These are phyloP conservation scores for Hemibagrus guttatus DNA, from an alignment of 2,797 vertebrate species.

Conservation along the genomic window DNA sequence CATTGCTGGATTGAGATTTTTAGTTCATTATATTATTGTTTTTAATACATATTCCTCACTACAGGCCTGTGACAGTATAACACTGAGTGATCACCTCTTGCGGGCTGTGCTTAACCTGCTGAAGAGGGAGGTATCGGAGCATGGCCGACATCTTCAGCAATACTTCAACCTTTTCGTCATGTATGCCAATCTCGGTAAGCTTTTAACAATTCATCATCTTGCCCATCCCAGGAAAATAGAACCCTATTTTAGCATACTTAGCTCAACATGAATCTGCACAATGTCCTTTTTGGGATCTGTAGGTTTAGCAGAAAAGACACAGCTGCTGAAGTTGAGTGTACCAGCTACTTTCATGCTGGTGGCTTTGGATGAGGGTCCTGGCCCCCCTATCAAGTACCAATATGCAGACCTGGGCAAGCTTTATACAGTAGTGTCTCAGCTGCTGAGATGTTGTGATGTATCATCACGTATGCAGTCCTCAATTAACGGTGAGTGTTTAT, in stretches of 20 bases:
- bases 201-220: not conserved
- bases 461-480: constrained; percentile 96
- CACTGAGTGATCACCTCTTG: constrained; percentile 94
- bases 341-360: constrained; percentile 98
- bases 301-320: constrained; percentile 97
- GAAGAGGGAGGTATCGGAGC: constrained; percentile 95
- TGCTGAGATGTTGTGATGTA: constrained; percentile 96
- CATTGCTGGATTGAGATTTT: not conserved
- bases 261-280: not conserved
- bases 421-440: constrained; percentile 95
- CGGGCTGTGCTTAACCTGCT: constrained; percentile 95
- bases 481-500: constrained; percentile 85
- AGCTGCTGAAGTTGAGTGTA: constrained; percentile 93
- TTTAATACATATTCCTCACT: not conserved
- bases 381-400: constrained; percentile 98
- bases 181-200: constrained; percentile 98
- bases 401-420: constrained; percentile 97
- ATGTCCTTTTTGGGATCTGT: not conserved
- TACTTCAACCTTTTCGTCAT: constrained; percentile 99
- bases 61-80: constrained; percentile 93
- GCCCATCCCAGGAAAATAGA: not conserved
- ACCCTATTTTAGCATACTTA: not conserved
- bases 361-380: constrained; percentile 95
- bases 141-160: constrained; percentile 97
- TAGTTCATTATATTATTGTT: not conserved